A percentile compares a stretch with the other conserved stretches of the same genome.
These are phyloP conservation scores for Limanda limanda DNA, from an alignment of 2,113 vertebrate species.

Conservation along the genomic window DNA sequence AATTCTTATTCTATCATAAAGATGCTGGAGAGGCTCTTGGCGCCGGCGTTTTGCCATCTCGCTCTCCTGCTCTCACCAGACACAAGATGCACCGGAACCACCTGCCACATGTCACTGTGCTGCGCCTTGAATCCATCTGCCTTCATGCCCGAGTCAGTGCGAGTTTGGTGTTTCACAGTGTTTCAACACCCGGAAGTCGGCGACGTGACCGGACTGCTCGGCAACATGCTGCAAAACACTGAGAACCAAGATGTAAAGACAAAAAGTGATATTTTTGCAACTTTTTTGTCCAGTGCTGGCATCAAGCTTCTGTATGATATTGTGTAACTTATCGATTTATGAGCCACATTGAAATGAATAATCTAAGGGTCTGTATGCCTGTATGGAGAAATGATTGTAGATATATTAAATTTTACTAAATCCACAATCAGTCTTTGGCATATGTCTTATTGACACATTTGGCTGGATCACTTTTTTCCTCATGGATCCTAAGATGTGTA, in stretches of 20 bases:
- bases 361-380: slow-evolving; percentile 70
- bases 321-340: slow-evolving; percentile 81
- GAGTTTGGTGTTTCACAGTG: not conserved
- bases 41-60: not conserved
- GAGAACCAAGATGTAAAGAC: slow-evolving; percentile 68
- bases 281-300: slow-evolving; percentile 71
- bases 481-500: no score
- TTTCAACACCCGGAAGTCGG: slow-evolving; percentile 10
- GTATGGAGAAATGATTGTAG: slow-evolving; percentile 70
- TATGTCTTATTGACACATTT: not conserved
- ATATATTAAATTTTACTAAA: slow-evolving; percentile 80
- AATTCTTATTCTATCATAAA: slow-evolving; percentile 6
- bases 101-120: slow-evolving; percentile 22
- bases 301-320: slow-evolving; percentile 77
- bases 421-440: slow-evolving; percentile 28
- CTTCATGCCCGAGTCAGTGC: slow-evolving; percentile 6
- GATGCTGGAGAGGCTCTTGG: not conserved
- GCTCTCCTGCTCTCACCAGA: slow-evolving; percentile 3
- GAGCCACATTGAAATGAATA: slow-evolving; percentile 73
- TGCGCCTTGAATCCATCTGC: slow-evolving; percentile 11
- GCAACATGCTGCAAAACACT: slow-evolving; percentile 77
- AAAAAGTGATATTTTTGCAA: slow-evolving; percentile 78
- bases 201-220: slow-evolving; percentile 48
- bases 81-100: not conserved
- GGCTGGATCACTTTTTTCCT: not conserved